These are phyloP conservation scores for Chalcis sispes DNA, from an alignment of 2,888 invertebrate genomes.

Conservation along the genomic window DNA sequence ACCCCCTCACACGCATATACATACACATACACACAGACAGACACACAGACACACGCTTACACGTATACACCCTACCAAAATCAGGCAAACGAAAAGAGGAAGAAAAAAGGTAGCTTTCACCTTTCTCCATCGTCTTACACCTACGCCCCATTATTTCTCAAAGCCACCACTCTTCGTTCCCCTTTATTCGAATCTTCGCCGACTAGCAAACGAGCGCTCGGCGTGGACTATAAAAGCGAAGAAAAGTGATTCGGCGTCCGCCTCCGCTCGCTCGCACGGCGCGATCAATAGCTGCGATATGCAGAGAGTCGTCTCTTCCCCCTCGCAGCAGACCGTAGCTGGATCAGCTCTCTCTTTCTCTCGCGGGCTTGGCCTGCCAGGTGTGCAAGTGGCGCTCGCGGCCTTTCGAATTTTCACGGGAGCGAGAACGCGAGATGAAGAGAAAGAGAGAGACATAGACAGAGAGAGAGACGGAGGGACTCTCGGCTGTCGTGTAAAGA, in stretches of 20 bases:
- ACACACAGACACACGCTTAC: no score
- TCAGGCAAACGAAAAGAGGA: no score
- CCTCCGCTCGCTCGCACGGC: not conserved
- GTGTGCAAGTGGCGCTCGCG: not conserved
- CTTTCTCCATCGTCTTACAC: not conserved
- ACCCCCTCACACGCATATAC: no score
- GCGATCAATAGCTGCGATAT: slow-evolving; percentile 52
- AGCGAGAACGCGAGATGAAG: not conserved
- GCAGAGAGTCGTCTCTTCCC: no score
- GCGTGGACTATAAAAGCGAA: not conserved
- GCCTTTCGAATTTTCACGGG: slow-evolving; percentile 5
- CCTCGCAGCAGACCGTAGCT: not conserved
- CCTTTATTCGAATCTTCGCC: no score
- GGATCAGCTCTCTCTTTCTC: not conserved
- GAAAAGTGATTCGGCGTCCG: slow-evolving; percentile 24
- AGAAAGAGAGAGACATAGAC: not conserved
- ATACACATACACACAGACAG: no score
- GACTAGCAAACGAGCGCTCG: no score
- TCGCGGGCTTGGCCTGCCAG: not conserved
- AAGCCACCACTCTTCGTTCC: not conserved
- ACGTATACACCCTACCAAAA: no score
- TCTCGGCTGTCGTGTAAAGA: not conserved
- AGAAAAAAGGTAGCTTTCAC: no score
- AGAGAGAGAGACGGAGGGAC: no score
- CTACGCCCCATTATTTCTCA: not conserved